These are phyloP conservation scores for Nomia melanderi DNA, from an alignment of 1,140 invertebrate species.

Conservation along the genomic window DNA sequence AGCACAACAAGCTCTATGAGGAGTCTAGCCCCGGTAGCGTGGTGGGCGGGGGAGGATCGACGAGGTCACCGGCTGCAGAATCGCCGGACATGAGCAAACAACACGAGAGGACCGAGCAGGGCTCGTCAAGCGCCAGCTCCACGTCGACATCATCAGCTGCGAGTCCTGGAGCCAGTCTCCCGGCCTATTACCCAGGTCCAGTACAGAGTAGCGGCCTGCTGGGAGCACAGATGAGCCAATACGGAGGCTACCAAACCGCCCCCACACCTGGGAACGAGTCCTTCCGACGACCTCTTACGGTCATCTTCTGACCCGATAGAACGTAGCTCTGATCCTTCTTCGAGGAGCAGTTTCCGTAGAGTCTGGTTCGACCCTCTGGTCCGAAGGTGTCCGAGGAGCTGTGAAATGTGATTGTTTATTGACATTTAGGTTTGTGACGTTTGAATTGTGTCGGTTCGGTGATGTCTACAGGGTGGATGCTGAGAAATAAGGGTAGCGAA, in stretches of 20 bases:
- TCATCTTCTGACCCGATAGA: constrained; percentile 92
- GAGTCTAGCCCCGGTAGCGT: constrained; percentile 84
- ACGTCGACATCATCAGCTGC: constrained; percentile 84
- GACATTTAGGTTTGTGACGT: neutral
- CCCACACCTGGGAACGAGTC: constrained; percentile 84
- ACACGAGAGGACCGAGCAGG: constrained; percentile 81
- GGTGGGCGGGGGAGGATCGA: constrained; percentile 66
- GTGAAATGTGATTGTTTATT: neutral
- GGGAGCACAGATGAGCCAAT: constrained; percentile 84
- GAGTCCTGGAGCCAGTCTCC: constrained; percentile 82
- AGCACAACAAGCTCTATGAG: constrained; percentile 83
- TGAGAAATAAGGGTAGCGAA: neutral
- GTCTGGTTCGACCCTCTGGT: neutral
- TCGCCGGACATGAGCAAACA: constrained; percentile 83
- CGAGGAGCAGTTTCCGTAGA: constrained; percentile 60
- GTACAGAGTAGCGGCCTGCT: constrained; percentile 79
- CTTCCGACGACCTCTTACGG: constrained; percentile 88
- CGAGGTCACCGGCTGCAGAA: constrained; percentile 83
- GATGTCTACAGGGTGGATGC: neutral
- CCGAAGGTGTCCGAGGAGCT: neutral
- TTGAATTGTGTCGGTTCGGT: neutral
- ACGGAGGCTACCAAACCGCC: constrained; percentile 83
- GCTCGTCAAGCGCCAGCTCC: constrained; percentile 79
- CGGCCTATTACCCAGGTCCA: constrained; percentile 83
- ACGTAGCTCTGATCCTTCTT: constrained; percentile 74